A percentile compares a stretch with the other conserved stretches of the same genome.
Conservation (phyloP, 2,113 vertebrate genomes). For the Nasalis larvatus region DNA sequence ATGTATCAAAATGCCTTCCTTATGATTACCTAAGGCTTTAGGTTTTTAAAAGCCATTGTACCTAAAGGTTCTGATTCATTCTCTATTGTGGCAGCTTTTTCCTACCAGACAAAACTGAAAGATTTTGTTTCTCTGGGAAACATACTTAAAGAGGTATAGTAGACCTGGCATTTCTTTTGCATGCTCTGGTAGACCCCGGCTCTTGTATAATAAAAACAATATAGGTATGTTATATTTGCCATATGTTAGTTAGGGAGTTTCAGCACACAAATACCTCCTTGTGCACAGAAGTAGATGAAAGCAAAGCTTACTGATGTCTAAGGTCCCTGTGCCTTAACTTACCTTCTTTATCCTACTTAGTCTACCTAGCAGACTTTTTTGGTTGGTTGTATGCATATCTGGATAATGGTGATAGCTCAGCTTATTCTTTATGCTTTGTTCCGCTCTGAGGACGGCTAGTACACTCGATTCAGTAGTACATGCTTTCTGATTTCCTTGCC, state of each 20-base stretch:
- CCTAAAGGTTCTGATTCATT: conserved; percentile 68
- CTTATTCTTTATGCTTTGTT: background rate
- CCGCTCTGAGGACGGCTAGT: background rate
- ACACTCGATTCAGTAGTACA: conserved; percentile 28
- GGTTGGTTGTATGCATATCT: conserved; percentile 50
- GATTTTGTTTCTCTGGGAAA: conserved; percentile 71
- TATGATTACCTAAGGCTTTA: conserved; percentile 69
- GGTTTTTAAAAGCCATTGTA: conserved; percentile 75
- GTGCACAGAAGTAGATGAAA: conserved; percentile 12
- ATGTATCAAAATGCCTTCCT: conserved; percentile 68
- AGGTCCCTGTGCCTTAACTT: background rate
- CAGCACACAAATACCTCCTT: background rate
- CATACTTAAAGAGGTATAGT: background rate
- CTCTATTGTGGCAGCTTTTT: conserved; percentile 71
- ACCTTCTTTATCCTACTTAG: background rate
- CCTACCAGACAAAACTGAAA: conserved; percentile 66
- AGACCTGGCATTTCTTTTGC: background rate
- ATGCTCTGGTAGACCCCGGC: background rate
- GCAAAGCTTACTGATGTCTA: conserved; percentile 17
- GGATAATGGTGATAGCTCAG: conserved; percentile 25
- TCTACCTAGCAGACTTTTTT: conserved; percentile 53
- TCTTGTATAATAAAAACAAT: background rate
- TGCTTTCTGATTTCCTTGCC: conserved; percentile 33
- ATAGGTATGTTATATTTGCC: background rate
- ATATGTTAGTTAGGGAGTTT: background rate